phyloP scores from a whole-genome alignment of 2,888 invertebrate species.

The Dasysyrphus albostriatus region DNA sequence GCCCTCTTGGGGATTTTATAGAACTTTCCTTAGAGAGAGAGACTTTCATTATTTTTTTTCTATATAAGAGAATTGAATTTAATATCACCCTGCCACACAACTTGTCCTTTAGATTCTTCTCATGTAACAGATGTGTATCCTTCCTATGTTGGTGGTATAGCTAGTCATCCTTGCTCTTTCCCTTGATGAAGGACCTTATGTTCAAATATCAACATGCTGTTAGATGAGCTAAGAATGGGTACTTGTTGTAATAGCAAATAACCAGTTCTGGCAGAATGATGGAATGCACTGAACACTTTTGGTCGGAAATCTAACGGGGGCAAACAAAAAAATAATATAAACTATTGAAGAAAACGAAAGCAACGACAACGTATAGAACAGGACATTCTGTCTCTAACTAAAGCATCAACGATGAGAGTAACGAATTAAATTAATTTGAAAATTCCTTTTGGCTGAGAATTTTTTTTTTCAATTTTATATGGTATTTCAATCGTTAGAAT shows the following conservation, averaged over 20 bases:
- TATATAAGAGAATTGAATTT: constrained; percentile 38
- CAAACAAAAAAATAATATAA: background rate
- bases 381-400: constrained; percentile 11
- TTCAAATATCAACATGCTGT: constrained; percentile 45
- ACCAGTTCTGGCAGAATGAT: constrained; percentile 5
- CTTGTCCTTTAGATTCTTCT: constrained; percentile 7
- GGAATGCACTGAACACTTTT: constrained; percentile 30
- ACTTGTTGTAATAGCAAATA: constrained; percentile 37
- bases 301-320: constrained; percentile 14
- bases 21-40: constrained; percentile 49
- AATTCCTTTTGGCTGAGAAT: constrained; percentile 51
- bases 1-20: constrained; percentile 57
- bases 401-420: constrained; percentile 51
- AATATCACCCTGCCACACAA: constrained; percentile 39
- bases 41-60: background rate
- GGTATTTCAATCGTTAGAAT: background rate
- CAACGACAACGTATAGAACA: background rate
- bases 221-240: constrained; percentile 11
- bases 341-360: background rate
- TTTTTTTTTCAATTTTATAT: background rate
- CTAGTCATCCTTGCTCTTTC: constrained; percentile 7
- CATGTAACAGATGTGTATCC: constrained; percentile 63
- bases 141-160: background rate
- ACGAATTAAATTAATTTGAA: constrained; percentile 59
- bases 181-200: constrained; percentile 47